Conservation (phyloP, 2,797 vertebrate species). For the Onychomys arenicola region DNA sequence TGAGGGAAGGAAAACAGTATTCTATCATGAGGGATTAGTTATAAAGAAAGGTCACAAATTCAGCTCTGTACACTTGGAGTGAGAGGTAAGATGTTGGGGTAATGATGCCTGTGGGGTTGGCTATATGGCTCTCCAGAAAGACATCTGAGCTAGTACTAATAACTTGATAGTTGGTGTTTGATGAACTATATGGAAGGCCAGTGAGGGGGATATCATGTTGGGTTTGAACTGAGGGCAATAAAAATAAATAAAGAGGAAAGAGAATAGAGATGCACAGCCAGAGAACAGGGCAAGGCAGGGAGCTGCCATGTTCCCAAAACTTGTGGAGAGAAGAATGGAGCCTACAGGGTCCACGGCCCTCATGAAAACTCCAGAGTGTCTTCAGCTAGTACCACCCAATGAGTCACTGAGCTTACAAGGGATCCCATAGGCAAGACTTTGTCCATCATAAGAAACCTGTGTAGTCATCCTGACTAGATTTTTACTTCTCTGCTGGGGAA, state of each 20-base stretch:
- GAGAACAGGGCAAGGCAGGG: not conserved
- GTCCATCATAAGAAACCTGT: not conserved
- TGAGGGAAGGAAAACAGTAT: slow-evolving; percentile 12
- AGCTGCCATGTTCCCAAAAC: too few species aligned
- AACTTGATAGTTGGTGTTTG: not conserved
- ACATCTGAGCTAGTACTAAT: not conserved
- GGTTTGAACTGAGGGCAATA: not conserved
- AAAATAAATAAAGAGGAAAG: not conserved
- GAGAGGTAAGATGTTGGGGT: not conserved
- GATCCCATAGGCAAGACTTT: not conserved
- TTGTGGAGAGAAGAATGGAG: not conserved
- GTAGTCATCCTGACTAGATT: not conserved
- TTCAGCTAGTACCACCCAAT: accelerated
- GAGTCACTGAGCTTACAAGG: too few species aligned
- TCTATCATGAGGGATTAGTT: slow-evolving; percentile 28
- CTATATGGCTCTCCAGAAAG: not conserved
- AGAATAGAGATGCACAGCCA: accelerated
- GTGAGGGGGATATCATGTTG: not conserved
- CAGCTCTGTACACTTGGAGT: not conserved
- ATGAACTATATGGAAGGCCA: not conserved
- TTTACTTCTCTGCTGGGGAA: not conserved
- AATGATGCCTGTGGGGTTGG: not conserved
- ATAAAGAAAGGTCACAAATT: slow-evolving; percentile 14
- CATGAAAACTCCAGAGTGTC: accelerated
- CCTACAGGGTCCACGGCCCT: accelerated